These are phyloP conservation scores for Bubo bubo DNA, from an alignment of 2,113 vertebrate genomes.

Conservation along the genomic window DNA sequence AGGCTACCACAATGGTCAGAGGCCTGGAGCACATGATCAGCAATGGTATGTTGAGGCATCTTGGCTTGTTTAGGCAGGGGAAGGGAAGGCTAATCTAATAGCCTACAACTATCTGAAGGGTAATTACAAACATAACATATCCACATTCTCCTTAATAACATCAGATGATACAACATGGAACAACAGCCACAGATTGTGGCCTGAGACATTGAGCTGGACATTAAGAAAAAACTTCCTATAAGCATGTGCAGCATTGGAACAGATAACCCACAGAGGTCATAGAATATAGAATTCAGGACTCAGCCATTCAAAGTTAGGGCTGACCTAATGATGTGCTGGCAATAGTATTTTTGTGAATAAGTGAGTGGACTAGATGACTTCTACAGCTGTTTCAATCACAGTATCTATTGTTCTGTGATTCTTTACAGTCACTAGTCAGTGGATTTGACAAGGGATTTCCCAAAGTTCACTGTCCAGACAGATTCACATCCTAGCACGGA, in stretches of 20 bases:
- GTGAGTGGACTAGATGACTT: background rate
- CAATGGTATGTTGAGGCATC: background rate
- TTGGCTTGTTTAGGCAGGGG: background rate
- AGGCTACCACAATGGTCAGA: background rate
- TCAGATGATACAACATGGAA: background rate
- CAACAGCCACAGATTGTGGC: background rate
- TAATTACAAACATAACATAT: background rate
- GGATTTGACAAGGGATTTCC: slow-evolving; percentile 5
- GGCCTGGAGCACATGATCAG: background rate
- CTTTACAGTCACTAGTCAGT: background rate
- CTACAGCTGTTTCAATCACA: background rate
- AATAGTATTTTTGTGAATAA: background rate
- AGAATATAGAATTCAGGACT: background rate
- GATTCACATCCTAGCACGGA: background rate
- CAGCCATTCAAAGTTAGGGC: background rate
- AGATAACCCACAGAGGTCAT: background rate
- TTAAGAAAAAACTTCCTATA: background rate
- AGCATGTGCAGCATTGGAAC: background rate
- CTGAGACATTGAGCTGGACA: background rate
- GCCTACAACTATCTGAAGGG: background rate
- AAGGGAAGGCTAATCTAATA: background rate
- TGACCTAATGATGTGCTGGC: background rate
- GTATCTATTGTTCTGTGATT: slow-evolving; percentile 12
- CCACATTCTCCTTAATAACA: background rate
- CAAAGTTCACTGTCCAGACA: background rate